A percentile compares a stretch with the other conserved stretches of the same genome.
Conservation (phyloP, 2,888 invertebrate species). For the Nineta flava region DNA sequence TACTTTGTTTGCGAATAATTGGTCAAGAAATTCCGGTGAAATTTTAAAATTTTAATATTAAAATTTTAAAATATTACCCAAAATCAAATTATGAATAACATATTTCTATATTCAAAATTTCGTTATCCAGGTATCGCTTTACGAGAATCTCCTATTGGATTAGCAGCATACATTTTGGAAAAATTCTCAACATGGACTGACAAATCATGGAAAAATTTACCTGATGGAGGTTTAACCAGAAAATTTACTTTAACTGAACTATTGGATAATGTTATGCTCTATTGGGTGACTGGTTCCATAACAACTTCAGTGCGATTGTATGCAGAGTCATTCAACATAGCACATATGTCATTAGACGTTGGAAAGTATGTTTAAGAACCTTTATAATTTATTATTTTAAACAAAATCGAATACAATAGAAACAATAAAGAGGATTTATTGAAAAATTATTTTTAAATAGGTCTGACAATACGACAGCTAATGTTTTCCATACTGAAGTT, state of each 20-base stretch:
- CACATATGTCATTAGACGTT: slow-evolving; percentile 19
- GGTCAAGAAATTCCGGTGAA: too few relatives aligned
- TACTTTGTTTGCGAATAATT: too few relatives aligned
- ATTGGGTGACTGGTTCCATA: slow-evolving; percentile 60
- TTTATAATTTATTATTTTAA: too few relatives aligned
- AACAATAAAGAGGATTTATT: too few relatives aligned
- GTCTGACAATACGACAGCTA: too few relatives aligned
- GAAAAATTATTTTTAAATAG: too few relatives aligned
- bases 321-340: slow-evolving; percentile 37
- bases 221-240: slow-evolving; percentile 49
- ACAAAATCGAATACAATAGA: too few relatives aligned
- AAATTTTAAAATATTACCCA: too few relatives aligned
- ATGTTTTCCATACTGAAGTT: too few relatives aligned
- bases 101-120: too few relatives aligned
- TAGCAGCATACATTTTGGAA: slow-evolving; percentile 81
- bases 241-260: slow-evolving; percentile 53
- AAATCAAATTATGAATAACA: too few relatives aligned
- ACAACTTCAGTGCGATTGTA: slow-evolving; percentile 62
- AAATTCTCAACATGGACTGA: slow-evolving; percentile 71
- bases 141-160: slow-evolving; percentile 62
- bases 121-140: slow-evolving; percentile 45
- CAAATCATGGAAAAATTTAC: slow-evolving; percentile 26
- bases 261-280: slow-evolving; percentile 67
- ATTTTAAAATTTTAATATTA: too few relatives aligned
- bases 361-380: slow-evolving; percentile 13